Evolutionary conservation across 64 coral and sea anemone species (phyloP).

Genomic region (Cladopsammia gracilis): DNA sequence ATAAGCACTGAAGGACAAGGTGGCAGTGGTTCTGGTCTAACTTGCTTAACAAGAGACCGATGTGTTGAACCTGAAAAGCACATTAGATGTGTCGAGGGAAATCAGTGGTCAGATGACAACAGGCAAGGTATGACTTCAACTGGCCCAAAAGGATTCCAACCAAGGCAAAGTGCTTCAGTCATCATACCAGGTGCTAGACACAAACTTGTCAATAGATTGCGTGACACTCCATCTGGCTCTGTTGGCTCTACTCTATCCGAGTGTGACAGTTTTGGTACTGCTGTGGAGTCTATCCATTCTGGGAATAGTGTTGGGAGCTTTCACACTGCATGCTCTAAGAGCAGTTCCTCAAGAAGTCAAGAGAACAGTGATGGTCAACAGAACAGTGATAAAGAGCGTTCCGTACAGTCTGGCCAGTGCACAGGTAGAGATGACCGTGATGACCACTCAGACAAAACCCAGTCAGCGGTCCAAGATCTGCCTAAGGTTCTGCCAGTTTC

Average conservation of each 20-base stretch:
- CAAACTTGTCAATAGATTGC: conserved; percentile 2
- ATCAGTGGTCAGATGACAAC: neutral
- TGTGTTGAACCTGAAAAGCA: neutral
- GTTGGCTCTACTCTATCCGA: neutral
- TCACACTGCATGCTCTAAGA: neutral
- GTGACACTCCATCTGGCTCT: neutral
- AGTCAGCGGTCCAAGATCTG: neutral
- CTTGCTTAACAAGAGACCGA: neutral
- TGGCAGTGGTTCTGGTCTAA: neutral
- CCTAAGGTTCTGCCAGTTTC: conserved; percentile 11
- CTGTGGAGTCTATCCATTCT: neutral
- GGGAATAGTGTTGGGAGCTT: neutral
- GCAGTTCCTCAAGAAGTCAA: neutral
- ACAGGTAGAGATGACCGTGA: neutral
- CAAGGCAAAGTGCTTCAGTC: neutral
- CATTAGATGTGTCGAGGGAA: neutral
- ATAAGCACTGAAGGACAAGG: neutral
- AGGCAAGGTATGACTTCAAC: neutral
- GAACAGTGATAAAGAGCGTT: neutral
- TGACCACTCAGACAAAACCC: neutral
- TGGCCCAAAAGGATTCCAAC: neutral
- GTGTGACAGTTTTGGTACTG: neutral
- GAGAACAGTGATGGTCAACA: neutral
- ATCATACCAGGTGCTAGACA: neutral
- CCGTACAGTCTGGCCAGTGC: neutral